Evolutionary conservation across 2,113 vertebrate genomes (phyloP).

Genomic region (Sebastes schlegelii): DNA sequence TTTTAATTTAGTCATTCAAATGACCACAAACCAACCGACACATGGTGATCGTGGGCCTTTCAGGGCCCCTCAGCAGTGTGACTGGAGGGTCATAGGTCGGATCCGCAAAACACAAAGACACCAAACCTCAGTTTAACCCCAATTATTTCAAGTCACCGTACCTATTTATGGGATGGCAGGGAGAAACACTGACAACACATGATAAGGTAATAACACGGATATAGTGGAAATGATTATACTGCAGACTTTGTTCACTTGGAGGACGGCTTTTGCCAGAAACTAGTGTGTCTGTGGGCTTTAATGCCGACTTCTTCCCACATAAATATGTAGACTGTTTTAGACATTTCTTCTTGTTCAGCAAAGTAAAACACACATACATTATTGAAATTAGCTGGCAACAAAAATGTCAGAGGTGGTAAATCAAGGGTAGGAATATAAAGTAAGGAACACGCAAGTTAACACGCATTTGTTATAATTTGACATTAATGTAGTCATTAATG

Average conservation of each 20-base stretch:
- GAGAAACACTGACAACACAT: background rate
- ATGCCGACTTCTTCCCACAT: background rate
- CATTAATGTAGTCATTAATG: constrained; percentile 35
- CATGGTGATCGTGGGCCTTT: background rate
- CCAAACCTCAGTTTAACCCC: constrained; percentile 5
- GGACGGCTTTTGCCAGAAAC: background rate
- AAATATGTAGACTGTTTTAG: background rate
- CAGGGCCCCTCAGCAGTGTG: background rate
- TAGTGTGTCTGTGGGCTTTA: background rate
- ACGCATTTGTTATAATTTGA: constrained; percentile 37
- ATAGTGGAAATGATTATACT: background rate
- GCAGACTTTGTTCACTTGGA: background rate
- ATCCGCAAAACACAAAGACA: background rate
- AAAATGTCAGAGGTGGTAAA: constrained; percentile 9
- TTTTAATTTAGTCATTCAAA: too few relatives aligned
- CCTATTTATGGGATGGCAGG: constrained; percentile 7
- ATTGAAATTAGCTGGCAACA: background rate
- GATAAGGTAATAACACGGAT: background rate
- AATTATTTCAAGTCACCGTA: constrained; percentile 1
- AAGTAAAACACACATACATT: constrained; percentile 1
- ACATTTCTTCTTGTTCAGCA: background rate
- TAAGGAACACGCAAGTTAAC: background rate
- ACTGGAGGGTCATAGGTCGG: background rate
- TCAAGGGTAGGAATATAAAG: background rate
- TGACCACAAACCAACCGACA: background rate